Conservation (phyloP, 2,888 invertebrate species). For the Oeneis ivallda region DNA sequence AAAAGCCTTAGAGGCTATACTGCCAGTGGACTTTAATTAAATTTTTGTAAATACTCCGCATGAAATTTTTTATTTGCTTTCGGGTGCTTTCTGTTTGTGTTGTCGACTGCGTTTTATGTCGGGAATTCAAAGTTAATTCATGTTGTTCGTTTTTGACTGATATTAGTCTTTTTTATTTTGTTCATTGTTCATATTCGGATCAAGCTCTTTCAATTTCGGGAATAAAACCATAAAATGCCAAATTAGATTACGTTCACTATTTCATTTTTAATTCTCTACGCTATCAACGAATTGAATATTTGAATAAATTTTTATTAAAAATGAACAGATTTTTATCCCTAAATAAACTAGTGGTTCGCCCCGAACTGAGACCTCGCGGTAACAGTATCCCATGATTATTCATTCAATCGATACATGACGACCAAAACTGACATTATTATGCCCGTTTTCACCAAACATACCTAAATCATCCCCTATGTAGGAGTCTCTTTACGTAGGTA, state of each 20-base stretch:
- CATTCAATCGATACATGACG: no score
- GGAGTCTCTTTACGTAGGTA: no score
- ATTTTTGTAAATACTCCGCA: constrained; percentile 58
- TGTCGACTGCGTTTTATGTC: constrained; percentile 42
- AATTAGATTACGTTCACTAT: neutral
- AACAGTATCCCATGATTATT: no score
- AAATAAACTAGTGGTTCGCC: no score
- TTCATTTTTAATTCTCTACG: neutral
- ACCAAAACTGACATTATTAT: no score
- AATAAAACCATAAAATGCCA: neutral
- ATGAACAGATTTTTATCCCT: no score
- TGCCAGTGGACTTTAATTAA: constrained; percentile 58
- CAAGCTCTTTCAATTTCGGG: neutral
- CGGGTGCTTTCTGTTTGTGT: constrained; percentile 41
- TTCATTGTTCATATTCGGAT: neutral
- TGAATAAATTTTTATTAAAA: no score
- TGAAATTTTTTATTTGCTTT: constrained; percentile 53
- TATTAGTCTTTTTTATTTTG: constrained; percentile 1
- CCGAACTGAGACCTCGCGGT: no score
- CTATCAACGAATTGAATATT: no score
- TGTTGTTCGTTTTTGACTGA: constrained; percentile 26
- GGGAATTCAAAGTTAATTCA: constrained; percentile 30
- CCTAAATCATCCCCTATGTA: no score
- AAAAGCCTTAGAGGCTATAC: constrained; percentile 46
- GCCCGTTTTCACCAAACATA: no score